Conservation (phyloP, 2,888 invertebrate genomes). For the Arctia plantaginis region DNA sequence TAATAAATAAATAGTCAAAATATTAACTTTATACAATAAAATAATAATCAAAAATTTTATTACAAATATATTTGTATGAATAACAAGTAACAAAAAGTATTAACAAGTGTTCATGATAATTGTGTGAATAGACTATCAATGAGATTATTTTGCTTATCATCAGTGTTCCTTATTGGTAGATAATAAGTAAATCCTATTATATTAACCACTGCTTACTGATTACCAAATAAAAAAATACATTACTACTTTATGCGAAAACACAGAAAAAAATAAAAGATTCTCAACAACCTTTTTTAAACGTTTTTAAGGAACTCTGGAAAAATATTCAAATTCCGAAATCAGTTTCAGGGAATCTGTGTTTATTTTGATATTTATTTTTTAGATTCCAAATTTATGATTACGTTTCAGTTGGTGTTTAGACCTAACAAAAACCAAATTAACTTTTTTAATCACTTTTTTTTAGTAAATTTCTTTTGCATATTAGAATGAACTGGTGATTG, state of each 20-base stretch:
- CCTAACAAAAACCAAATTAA: too few species aligned
- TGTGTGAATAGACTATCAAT: too few species aligned
- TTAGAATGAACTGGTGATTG: too few species aligned
- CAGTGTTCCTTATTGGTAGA: not conserved
- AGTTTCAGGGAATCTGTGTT: not conserved
- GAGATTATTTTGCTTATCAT: not conserved
- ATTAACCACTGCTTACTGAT: not conserved
- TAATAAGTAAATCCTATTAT: not conserved
- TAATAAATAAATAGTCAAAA: not conserved
- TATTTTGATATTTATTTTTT: not conserved
- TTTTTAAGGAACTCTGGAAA: not conserved
- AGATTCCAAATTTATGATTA: too few species aligned
- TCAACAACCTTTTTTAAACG: not conserved
- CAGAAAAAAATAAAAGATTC: not conserved
- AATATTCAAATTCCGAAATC: not conserved
- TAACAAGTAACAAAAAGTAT: not conserved
- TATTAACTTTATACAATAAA: not conserved
- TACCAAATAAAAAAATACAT: not conserved
- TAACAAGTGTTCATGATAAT: not conserved
- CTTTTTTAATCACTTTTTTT: not conserved
- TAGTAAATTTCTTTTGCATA: too few species aligned
- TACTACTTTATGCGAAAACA: not conserved
- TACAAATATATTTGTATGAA: not conserved
- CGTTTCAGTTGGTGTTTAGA: too few species aligned
- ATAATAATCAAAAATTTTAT: too few species aligned